These are phyloP conservation scores for Melikaiella ostensackeni DNA, from an alignment of 2,888 invertebrate species.

Conservation along the genomic window DNA sequence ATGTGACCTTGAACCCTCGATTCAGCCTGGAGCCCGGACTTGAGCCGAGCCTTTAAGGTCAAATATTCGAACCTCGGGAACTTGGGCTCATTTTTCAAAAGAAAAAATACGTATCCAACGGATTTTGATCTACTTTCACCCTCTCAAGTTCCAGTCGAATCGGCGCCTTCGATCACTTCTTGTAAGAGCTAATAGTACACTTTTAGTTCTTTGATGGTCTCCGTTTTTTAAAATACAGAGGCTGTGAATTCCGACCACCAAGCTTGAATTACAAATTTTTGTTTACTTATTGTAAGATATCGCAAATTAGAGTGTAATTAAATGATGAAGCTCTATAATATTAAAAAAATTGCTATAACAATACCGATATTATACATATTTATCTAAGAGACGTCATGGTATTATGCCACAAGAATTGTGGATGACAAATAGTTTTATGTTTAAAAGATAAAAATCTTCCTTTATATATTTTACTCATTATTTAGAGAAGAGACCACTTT, in stretches of 20 bases:
- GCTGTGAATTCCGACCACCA: constrained; percentile 14
- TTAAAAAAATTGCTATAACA: neutral
- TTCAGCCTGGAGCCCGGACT: no score
- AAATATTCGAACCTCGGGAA: no score
- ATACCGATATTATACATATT: neutral
- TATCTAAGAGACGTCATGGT: constrained; percentile 9
- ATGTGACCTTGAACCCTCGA: no score
- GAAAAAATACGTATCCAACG: no score
- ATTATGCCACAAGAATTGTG: constrained; percentile 4
- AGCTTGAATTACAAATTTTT: neutral
- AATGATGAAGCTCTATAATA: neutral
- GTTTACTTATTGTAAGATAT: neutral
- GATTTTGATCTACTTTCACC: no score
- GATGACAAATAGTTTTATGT: constrained; percentile 24
- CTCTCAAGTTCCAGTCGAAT: no score
- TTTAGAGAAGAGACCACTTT: constrained; percentile 5
- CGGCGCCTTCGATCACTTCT: no score
- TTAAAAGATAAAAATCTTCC: constrained; percentile 3
- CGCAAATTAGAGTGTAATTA: neutral
- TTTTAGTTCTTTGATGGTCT: constrained; percentile 15
- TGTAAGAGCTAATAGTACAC: constrained; percentile 6
- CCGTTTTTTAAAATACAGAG: constrained; percentile 21
- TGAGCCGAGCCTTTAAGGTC: no score
- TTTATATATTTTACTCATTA: constrained; percentile 2
- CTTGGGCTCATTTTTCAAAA: no score